Evolutionary conservation across 2,113 vertebrate species (phyloP).

Genomic region (Ictidomys tridecemlineatus): DNA sequence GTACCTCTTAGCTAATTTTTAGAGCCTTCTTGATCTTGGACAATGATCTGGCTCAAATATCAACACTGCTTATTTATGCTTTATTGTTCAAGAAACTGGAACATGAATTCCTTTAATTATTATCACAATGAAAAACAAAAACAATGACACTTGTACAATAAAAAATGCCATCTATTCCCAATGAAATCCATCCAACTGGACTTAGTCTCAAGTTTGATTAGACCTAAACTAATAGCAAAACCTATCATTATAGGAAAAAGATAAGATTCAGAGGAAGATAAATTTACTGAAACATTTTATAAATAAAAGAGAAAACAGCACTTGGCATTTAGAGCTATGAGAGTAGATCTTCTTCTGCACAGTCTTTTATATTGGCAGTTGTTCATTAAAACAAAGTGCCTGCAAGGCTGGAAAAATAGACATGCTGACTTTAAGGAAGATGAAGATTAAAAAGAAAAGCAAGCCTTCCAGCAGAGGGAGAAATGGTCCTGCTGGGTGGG

Average conservation of each 20-base stretch:
- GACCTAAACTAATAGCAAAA: constrained; percentile 31
- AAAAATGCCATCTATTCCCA: constrained; percentile 7
- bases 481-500: neutral
- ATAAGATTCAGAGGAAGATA: neutral
- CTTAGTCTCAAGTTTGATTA: neutral
- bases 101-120: neutral
- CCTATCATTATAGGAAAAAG: neutral
- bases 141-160: neutral
- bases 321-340: neutral
- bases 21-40: neutral
- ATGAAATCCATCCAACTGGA: neutral
- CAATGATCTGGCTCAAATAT: neutral
- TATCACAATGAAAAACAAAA: neutral
- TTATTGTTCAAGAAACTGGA: neutral
- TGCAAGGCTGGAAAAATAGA: constrained; percentile 55
- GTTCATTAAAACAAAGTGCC: constrained; percentile 45
- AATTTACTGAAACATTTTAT: neutral
- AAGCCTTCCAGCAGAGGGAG: neutral
- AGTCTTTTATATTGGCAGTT: neutral
- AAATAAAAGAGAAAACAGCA: neutral
- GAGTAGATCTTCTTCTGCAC: constrained; percentile 11
- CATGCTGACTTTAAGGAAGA: constrained; percentile 25
- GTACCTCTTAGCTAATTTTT: constrained; percentile 27
- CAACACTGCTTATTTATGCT: neutral
- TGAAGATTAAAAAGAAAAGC: neutral